phyloP scores from a whole-genome alignment of 2,888 invertebrate species.

The Gymnosoma rotundatum region DNA sequence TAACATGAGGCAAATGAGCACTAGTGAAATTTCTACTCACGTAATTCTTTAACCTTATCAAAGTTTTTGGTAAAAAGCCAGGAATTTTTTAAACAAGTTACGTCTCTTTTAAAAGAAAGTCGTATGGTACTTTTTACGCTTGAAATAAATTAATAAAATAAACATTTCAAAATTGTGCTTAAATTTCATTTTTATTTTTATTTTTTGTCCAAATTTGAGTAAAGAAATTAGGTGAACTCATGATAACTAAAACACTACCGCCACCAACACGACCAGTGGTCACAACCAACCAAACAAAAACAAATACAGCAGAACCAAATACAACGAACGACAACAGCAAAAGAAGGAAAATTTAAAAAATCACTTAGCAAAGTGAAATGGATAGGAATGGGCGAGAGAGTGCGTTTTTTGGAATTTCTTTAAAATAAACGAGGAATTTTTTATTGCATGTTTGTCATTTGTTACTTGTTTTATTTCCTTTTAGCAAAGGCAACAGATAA shows the following conservation, averaged over 20 bases:
- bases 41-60: not conserved
- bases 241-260: slow-evolving; percentile 53
- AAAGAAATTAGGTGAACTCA: slow-evolving; percentile 67
- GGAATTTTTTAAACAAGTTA: not conserved
- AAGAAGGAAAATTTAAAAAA: slow-evolving; percentile 46
- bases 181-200: slow-evolving; percentile 39
- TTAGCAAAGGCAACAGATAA: slow-evolving; percentile 12
- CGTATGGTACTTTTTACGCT: not conserved
- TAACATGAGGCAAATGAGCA: not conserved
- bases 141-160: slow-evolving; percentile 20
- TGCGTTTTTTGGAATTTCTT: slow-evolving; percentile 58
- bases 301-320: slow-evolving; percentile 6
- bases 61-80: not conserved
- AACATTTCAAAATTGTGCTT: slow-evolving; percentile 51
- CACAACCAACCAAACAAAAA: slow-evolving; percentile 20
- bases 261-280: slow-evolving; percentile 13
- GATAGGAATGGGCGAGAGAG: slow-evolving; percentile 39
- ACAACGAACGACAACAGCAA: slow-evolving; percentile 10
- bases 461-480: slow-evolving; percentile 38
- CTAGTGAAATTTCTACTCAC: too few species aligned
- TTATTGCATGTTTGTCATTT: slow-evolving; percentile 64
- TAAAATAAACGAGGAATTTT: slow-evolving; percentile 40
- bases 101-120: not conserved
- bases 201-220: slow-evolving; percentile 49
- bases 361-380: slow-evolving; percentile 66